phyloP scores from a whole-genome alignment of 1,140 invertebrate genomes.

The Zaprionus tsacasi region DNA sequence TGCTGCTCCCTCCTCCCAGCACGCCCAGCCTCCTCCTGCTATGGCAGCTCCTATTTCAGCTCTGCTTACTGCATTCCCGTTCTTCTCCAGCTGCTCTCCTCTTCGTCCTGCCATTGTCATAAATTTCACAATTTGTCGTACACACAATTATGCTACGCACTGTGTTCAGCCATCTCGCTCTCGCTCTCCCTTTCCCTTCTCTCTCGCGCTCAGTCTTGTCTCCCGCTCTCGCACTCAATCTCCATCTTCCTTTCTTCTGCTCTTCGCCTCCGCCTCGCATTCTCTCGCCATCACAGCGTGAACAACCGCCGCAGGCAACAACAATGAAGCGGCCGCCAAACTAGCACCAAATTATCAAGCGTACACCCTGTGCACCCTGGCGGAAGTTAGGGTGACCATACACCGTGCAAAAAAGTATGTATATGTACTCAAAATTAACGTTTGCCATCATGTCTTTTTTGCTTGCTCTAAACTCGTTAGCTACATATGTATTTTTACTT shows the following conservation, averaged over 20 bases:
- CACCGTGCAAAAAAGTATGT: neutral
- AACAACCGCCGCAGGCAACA: slow-evolving; percentile 59
- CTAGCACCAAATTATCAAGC: slow-evolving; percentile 78
- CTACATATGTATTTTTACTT: neutral
- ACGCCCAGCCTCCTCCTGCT: neutral
- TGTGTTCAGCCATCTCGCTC: slow-evolving; percentile 16
- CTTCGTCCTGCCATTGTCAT: slow-evolving; percentile 7
- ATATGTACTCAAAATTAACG: neutral
- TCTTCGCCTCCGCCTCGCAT: neutral
- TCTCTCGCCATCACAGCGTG: slow-evolving; percentile 8
- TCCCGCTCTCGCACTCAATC: neutral
- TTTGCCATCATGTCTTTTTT: neutral
- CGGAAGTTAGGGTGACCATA: slow-evolving; percentile 23
- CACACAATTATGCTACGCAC: slow-evolving; percentile 65
- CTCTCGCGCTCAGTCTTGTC: neutral
- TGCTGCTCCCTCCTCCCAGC: neutral
- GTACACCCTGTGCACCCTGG: slow-evolving; percentile 20
- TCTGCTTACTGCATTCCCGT: neutral
- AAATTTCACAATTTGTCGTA: slow-evolving; percentile 58
- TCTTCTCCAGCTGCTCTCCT: slow-evolving; percentile 11
- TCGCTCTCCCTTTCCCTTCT: neutral
- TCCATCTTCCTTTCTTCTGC: neutral
- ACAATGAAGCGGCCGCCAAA: slow-evolving; percentile 70
- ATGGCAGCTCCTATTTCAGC: neutral
- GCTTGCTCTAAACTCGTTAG: neutral